phyloP scores from a whole-genome alignment of 2,797 vertebrate genomes.

The Eulemur mongoz region DNA sequence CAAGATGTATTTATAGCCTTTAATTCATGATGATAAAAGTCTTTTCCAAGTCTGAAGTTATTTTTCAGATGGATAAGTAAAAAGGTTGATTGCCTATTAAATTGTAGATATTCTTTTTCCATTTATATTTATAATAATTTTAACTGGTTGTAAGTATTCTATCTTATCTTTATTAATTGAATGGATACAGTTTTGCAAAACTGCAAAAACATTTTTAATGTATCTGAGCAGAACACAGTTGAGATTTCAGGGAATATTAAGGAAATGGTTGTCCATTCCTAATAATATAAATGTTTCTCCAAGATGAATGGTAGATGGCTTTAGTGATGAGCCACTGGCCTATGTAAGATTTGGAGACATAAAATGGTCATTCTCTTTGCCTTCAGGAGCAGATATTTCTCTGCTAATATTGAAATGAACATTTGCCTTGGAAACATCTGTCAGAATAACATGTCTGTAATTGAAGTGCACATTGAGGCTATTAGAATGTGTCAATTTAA shows the following conservation, averaged over 20 bases:
- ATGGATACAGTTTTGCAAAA: neutral
- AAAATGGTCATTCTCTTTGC: neutral
- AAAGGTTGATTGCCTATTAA: neutral
- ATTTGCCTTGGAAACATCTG: conserved; percentile 65
- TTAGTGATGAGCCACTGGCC: neutral
- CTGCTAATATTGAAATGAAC: conserved; percentile 55
- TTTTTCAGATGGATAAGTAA: neutral
- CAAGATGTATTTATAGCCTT: conserved; percentile 15
- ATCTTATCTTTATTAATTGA: neutral
- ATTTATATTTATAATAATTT: conserved; percentile 20
- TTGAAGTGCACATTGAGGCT: conserved; percentile 24
- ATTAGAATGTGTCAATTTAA: conserved; percentile 46
- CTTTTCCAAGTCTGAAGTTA: conserved; percentile 4
- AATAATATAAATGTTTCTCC: conserved; percentile 31
- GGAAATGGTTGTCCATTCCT: neutral
- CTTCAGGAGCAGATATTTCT: conserved; percentile 48
- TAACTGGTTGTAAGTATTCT: neutral
- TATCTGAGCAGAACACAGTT: neutral
- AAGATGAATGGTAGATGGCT: neutral
- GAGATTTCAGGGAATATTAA: conserved; percentile 25
- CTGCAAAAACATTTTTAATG: neutral
- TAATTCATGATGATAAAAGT: conserved; percentile 43
- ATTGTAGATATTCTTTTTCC: neutral
- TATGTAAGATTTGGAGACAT: conserved; percentile 6
- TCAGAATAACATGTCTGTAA: conserved; percentile 27